Conservation (phyloP, 2,888 invertebrate species). For the Agrotis puta region DNA sequence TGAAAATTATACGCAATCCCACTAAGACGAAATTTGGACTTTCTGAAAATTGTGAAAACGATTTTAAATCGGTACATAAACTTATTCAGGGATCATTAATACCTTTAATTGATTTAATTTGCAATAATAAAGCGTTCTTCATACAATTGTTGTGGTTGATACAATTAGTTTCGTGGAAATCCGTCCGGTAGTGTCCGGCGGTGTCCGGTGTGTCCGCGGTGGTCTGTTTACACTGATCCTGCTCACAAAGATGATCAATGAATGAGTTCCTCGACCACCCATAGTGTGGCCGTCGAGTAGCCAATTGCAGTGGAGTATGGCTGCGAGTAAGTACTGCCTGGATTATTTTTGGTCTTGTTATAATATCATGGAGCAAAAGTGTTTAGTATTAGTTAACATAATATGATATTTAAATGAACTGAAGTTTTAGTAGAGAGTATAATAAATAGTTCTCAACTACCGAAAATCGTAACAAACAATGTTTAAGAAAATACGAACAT, state of each 20-base stretch:
- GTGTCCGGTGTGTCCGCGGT: conserved; percentile 70
- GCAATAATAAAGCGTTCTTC: conserved; percentile 35
- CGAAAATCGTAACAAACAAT: not conserved
- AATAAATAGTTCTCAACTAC: not conserved
- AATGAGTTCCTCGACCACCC: conserved; percentile 86
- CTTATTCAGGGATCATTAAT: not conserved
- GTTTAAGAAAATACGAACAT: not conserved
- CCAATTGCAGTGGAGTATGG: conserved; percentile 71
- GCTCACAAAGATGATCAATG: conserved; percentile 73
- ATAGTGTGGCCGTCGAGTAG: conserved; percentile 80
- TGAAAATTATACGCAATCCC: not conserved
- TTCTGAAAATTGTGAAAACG: too few relatives aligned
- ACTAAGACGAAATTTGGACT: not conserved
- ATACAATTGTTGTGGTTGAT: conserved; percentile 19
- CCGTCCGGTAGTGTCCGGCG: conserved; percentile 86
- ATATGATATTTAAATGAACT: too few relatives aligned
- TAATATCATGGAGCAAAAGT: too few relatives aligned
- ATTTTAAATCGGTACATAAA: not conserved
- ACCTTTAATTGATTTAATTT: conserved; percentile 25
- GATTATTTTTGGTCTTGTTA: not conserved
- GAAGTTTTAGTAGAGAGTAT: not conserved
- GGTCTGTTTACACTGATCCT: conserved; percentile 81
- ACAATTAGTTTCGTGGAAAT: conserved; percentile 71
- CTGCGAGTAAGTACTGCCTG: conserved; percentile 71
- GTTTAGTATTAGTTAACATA: not conserved